Base-by-base conservation (phyloP, 2,888 invertebrate genomes). In the Mimas tiliae region DNA sequence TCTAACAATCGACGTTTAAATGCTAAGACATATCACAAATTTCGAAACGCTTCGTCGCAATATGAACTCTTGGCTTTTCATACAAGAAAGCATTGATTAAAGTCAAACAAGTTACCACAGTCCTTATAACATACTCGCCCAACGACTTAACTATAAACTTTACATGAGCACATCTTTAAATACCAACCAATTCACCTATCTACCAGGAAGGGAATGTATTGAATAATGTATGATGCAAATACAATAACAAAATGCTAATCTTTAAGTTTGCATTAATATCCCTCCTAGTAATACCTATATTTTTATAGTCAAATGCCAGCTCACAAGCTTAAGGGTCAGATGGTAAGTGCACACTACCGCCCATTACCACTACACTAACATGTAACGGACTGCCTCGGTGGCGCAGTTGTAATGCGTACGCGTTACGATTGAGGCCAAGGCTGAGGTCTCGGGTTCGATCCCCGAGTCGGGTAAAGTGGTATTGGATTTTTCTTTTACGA, bases 71-170 rank as follows among this genome's bases (percentile, higher is more conserved):
- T 58, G 58, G 58, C 58, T 58, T 42, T 52, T 58, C 38, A 38
- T 42, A 38, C 58, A 58, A 58, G 58, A 58, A 58, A 58, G 58
- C 42, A 38, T 58, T 38, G 58, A 58, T 58, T 58, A 58, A 38
- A 48, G 33, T 33, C 34, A 9, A 6, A 34, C 9, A n/a, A 19
- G 12, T 52, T 52, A 52, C 52, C 33, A 27, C 27, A 33, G 21
- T 48, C 48, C 48, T 48, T 14, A 27, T 27, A 34, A 53, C 38
- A 55, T 0, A 42, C 12, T 42, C 58, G 58, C 12, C 42, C 12
- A 58, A 9, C 42, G 19, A 42, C 38, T 58, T 27, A 1, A 11
- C 38, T 6, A 38, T n/a, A 12, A 45, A 42, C 38, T 58, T 42
- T 12, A 14, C 19, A 58, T 58, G 55, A 58, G 55, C 55, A 16